phyloP scores from a whole-genome alignment of 2,113 vertebrate species.

The Ammodytes dubius region DNA sequence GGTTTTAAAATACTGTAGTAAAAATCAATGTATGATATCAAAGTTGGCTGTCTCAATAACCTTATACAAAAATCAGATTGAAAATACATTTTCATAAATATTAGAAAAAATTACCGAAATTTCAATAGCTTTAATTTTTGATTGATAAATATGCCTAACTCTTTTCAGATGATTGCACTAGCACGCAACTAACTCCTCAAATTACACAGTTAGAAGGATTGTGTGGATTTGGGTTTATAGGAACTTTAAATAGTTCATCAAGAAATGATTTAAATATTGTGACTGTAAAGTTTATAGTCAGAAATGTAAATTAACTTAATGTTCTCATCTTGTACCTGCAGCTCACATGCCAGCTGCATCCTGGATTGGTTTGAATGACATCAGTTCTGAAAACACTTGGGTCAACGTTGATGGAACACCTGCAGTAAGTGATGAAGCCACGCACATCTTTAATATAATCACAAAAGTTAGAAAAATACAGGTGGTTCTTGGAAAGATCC shows the following conservation, averaged over 20 bases:
- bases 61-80: no score
- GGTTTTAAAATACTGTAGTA: no score
- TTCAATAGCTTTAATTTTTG: no score
- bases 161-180: no score
- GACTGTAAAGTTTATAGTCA: background rate
- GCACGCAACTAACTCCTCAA: no score
- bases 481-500: background rate
- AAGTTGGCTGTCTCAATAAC: no score
- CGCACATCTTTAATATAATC: background rate
- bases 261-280: background rate
- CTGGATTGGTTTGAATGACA: conserved; percentile 85
- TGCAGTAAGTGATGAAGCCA: conserved; percentile 65
- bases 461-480: background rate
- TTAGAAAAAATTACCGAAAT: no score
- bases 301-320: background rate
- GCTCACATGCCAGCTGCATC: conserved; percentile 80
- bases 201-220: no score
- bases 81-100: no score
- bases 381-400: conserved; percentile 65
- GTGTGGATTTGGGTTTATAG: no score
- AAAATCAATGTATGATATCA: no score
- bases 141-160: no score
- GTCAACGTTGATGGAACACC: conserved; percentile 77
- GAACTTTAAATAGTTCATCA: background rate
- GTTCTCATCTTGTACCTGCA: conserved; percentile 28